Base-by-base conservation (phyloP, 2,797 vertebrate genomes). In the Pseudopleuronectes americanus region DNA sequence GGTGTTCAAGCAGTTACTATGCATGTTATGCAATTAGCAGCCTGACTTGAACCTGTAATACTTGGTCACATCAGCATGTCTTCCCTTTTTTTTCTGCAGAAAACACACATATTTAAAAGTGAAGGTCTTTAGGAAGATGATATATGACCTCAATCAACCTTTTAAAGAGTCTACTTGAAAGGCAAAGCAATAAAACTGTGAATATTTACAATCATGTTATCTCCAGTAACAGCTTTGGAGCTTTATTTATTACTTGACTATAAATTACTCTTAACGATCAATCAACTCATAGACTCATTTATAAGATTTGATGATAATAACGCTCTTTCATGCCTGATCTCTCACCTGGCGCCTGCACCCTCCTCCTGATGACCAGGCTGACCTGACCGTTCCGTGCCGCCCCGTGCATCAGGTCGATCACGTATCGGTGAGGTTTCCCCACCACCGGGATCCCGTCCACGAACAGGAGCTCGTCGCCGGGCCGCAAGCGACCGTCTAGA, bases 351-450 rank as follows among this genome's bases (percentile, higher is more conserved):
- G 92, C 87, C 84, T 94, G 96, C 66, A 94, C 84, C 94, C 96
- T 96, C 93, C 98, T 95, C 89, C 97, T 95, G 90, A 99, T 95
- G 86, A 97, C 96, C 90, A 99, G 95, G 68, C 95, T 97, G 67
- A 99, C 98, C 79, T 99, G 97, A 67, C 98, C 98, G 0, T 96
- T 98, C 1, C 97, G 95, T 13, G 97, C 98, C 41, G 98, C 98
- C 0, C 95, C 96, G 75, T 99, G 98, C 98, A 99, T 99, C 73
- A 99, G 92, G 86, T 99, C 98, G 51, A 99, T 99, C 89, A 99
- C 98, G 0, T 99, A 98, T 91, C 98, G 94, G 92, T 99, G 98
- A 0, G 98, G 96, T 91, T 99, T 99, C 79, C 98, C 98, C 0
- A 96, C 94, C 90, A 99, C 97, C 0, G 95, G 96, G 73, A 99